Percentiles rank a stretch among this genome's conserved stretches.
Evolutionary conservation across 2,888 invertebrate genomes (phyloP).

Genomic region (Lymantria monacha): DNA sequence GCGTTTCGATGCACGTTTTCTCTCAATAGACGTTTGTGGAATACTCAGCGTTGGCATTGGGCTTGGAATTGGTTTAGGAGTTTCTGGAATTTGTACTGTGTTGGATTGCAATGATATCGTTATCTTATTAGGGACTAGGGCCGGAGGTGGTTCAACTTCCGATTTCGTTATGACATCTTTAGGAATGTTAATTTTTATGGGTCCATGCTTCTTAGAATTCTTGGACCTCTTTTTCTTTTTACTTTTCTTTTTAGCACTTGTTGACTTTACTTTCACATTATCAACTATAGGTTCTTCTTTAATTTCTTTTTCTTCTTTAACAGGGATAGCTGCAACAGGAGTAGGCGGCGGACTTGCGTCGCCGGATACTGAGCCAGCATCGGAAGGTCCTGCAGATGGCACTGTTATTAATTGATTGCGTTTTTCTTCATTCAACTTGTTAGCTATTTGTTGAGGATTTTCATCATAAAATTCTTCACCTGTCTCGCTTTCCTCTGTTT

Average conservation of each 20-base stretch:
- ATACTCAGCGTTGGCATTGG: constrained; percentile 31
- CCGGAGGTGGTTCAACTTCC: constrained; percentile 46
- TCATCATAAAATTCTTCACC: constrained; percentile 95
- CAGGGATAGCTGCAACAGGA: constrained; percentile 7
- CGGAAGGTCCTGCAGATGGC: constrained; percentile 84
- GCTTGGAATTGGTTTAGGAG: constrained; percentile 39
- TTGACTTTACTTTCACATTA: constrained; percentile 75
- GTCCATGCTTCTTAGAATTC: constrained; percentile 71
- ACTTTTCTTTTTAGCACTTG: constrained; percentile 85
- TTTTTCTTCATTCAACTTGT: constrained; percentile 88
- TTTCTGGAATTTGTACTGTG: constrained; percentile 73
- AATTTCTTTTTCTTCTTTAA: constrained; percentile 63
- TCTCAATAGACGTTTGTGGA: constrained; percentile 72
- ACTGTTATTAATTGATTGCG: constrained; percentile 85
- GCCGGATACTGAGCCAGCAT: constrained; percentile 80
- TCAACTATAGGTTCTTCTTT: constrained; percentile 36
- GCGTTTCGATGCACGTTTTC: constrained; percentile 89
- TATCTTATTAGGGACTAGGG: constrained; percentile 68
- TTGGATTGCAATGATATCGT: constrained; percentile 77
- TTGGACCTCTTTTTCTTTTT: constrained; percentile 84
- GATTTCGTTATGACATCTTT: constrained; percentile 68
- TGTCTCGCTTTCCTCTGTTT: constrained; percentile 92
- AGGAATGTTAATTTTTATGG: constrained; percentile 84
- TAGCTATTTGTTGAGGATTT: constrained; percentile 88
- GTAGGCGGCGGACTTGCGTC: constrained; percentile 85